Conservation (phyloP, 2,797 vertebrate genomes). For the Pseudopleuronectes americanus region DNA sequence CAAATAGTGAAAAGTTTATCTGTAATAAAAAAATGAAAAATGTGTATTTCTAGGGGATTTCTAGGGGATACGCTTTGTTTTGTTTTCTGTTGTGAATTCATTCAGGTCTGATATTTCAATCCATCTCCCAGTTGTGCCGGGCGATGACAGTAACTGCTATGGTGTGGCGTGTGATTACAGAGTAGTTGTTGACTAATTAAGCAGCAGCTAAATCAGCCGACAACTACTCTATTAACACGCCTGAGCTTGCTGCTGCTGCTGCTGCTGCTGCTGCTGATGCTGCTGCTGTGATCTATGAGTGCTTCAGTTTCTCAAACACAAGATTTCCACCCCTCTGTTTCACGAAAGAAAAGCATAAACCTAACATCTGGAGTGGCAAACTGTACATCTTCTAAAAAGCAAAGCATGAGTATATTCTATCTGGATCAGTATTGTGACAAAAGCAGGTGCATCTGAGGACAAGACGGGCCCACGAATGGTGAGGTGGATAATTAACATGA, state of each 20-base stretch:
- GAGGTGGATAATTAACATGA: background rate
- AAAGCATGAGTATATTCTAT: background rate
- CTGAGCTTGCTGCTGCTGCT: conserved; percentile 50
- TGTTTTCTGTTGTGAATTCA: background rate
- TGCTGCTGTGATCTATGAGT: conserved; percentile 35
- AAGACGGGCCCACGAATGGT: too few relatives aligned
- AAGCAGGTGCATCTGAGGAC: too few relatives aligned
- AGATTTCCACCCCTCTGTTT: conserved; percentile 46
- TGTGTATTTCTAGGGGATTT: too few relatives aligned
- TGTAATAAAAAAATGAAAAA: too few relatives aligned
- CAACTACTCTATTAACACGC: conserved; percentile 70
- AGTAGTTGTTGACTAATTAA: conserved; percentile 74
- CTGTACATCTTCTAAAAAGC: background rate
- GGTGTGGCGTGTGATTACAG: conserved; percentile 69
- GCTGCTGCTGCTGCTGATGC: too few relatives aligned
- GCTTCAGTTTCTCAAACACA: conserved; percentile 50
- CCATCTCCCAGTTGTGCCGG: conserved; percentile 8
- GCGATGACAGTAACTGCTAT: conserved; percentile 69
- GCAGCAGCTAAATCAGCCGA: conserved; percentile 61
- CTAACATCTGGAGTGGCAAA: conserved; percentile 22
- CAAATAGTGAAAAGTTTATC: too few relatives aligned
- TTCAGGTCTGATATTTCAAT: conserved; percentile 20
- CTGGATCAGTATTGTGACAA: too few relatives aligned
- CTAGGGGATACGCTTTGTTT: too few relatives aligned
- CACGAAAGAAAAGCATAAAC: conserved; percentile 42